Percentiles rank a stretch among this genome's conserved stretches.
Evolutionary conservation across 2,888 invertebrate genomes (phyloP).

Genomic region (Drosophila maculinotata): DNA sequence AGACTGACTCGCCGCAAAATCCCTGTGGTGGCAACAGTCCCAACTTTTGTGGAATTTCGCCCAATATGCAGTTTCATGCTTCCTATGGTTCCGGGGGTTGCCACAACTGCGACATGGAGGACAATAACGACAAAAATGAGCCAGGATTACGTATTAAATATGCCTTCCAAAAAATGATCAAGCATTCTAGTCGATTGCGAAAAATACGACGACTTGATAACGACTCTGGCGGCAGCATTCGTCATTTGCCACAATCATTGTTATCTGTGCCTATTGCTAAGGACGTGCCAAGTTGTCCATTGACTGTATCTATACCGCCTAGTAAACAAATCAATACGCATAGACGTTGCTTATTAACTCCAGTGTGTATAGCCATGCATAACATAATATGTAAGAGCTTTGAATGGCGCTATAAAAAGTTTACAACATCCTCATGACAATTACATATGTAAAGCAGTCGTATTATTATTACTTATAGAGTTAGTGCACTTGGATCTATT

Average conservation of each 20-base stretch:
- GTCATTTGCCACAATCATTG: background rate
- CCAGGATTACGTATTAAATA: background rate
- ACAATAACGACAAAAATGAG: constrained; percentile 8
- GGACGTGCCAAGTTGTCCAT: background rate
- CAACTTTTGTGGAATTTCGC: constrained; percentile 39
- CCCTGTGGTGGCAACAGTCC: constrained; percentile 40
- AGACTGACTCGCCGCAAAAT: constrained; percentile 26
- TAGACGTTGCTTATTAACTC: constrained; percentile 37
- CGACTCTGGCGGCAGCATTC: background rate
- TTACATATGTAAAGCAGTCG: constrained; percentile 22
- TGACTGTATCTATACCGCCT: background rate
- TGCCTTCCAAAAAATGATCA: constrained; percentile 12
- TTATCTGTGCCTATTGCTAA: background rate
- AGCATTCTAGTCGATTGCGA: background rate
- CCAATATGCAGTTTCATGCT: constrained; percentile 68
- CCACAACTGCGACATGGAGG: constrained; percentile 71
- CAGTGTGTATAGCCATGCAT: constrained; percentile 55
- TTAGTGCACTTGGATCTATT: too few relatives aligned
- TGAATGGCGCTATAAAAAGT: constrained; percentile 59
- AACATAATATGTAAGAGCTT: constrained; percentile 55
- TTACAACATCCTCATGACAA: constrained; percentile 60
- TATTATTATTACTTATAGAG: too few relatives aligned
- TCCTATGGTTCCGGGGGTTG: constrained; percentile 73
- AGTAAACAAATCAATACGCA: constrained; percentile 9
- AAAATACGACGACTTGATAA: constrained; percentile 2